Conservation (phyloP, 2,888 invertebrate species). For the Calephelis perditalis region DNA sequence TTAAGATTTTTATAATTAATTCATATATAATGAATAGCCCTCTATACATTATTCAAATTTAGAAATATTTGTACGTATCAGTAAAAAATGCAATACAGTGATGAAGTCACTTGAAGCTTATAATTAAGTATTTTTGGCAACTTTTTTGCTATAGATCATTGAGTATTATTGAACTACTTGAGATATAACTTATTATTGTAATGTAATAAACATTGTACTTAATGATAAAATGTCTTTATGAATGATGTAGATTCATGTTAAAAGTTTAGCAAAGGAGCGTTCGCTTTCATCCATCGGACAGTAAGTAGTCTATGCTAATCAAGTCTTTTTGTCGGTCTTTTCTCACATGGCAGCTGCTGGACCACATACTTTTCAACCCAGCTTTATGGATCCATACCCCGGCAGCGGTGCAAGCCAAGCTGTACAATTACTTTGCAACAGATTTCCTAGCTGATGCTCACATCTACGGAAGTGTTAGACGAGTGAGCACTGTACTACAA, state of each 20-base stretch:
- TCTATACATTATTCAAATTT: too few relatives aligned
- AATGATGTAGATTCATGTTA: not conserved
- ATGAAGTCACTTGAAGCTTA: too few relatives aligned
- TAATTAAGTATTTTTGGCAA: too few relatives aligned
- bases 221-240: too few relatives aligned
- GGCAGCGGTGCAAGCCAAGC: constrained; percentile 94
- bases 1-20: too few relatives aligned
- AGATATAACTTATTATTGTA: too few relatives aligned
- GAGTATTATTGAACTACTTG: too few relatives aligned
- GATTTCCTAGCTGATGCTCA: constrained; percentile 98
- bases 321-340: constrained; percentile 95
- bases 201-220: too few relatives aligned
- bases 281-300: constrained; percentile 72
- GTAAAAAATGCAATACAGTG: too few relatives aligned
- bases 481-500: constrained; percentile 98
- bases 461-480: constrained; percentile 96
- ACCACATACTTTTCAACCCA: constrained; percentile 99
- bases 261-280: constrained; percentile 45
- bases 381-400: constrained; percentile 99
- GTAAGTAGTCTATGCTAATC: constrained; percentile 78
- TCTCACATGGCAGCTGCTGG: constrained; percentile 96
- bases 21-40: too few relatives aligned
- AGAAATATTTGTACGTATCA: too few relatives aligned
- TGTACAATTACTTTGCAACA: constrained; percentile 99
- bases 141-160: too few relatives aligned